A percentile compares a stretch with the other conserved stretches of the same genome.
These are phyloP conservation scores for Cydia splendana DNA, from an alignment of 1,140 invertebrate species.

Conservation along the genomic window DNA sequence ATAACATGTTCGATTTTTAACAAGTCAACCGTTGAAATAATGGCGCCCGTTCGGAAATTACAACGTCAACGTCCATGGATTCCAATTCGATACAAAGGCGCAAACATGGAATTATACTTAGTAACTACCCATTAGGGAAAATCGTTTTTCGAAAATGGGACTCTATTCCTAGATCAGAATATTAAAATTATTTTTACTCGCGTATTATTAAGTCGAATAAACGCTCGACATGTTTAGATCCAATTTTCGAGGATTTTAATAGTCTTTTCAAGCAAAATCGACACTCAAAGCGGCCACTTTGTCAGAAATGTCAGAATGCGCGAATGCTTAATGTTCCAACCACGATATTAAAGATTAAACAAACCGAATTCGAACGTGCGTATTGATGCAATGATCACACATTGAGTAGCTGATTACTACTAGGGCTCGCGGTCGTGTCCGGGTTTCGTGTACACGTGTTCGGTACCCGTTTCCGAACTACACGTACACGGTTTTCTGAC, in stretches of 20 bases:
- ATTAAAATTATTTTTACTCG: no score
- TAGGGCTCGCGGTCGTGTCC: no score
- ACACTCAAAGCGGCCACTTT: neutral
- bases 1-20: slow-evolving; percentile 17
- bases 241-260: no score
- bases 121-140: neutral
- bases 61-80: slow-evolving; percentile 1
- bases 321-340: neutral
- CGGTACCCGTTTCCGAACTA: no score
- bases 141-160: neutral
- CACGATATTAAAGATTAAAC: neutral
- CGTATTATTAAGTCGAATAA: no score
- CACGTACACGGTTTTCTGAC: no score
- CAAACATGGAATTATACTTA: neutral
- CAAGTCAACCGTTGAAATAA: slow-evolving; percentile 8
- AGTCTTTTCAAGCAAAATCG: no score
- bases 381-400: neutral
- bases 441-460: no score
- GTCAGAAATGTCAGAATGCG: neutral
- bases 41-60: neutral
- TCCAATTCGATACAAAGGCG: neutral
- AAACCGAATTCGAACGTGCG: neutral
- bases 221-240: no score
- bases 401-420: neutral
- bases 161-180: neutral